Evolutionary conservation across 2,113 vertebrate species (phyloP).

Genomic region (Oryzias celebensis): DNA sequence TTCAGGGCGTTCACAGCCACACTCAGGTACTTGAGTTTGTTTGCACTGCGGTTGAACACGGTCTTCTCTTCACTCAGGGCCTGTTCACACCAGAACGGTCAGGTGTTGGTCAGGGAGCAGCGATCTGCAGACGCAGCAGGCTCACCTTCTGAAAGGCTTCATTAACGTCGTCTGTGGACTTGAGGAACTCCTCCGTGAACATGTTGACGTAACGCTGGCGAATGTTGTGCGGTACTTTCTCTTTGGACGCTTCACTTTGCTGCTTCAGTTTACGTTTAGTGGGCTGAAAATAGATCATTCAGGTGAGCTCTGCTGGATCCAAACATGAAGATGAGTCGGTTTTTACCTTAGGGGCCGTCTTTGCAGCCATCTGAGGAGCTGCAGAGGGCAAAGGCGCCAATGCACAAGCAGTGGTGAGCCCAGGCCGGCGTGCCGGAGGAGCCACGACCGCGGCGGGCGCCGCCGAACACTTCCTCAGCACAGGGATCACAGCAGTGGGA

Average conservation of each 20-base stretch:
- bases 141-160: constrained; percentile 84
- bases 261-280: constrained; percentile 57
- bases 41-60: constrained; percentile 78
- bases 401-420: not conserved
- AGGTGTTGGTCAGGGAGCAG: not conserved
- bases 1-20: constrained; percentile 82
- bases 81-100: constrained; percentile 45
- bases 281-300: constrained; percentile 35
- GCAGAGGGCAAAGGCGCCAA: constrained; percentile 8
- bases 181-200: constrained; percentile 81
- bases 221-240: constrained; percentile 79
- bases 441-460: constrained; percentile 50
- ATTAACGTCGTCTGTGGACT: constrained; percentile 70
- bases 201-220: constrained; percentile 77
- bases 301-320: not conserved
- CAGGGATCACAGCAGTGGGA: not conserved
- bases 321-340: not conserved
- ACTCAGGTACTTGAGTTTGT: constrained; percentile 83
- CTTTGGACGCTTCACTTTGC: constrained; percentile 40
- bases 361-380: constrained; percentile 18
- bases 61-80: constrained; percentile 81
- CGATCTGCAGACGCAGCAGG: not conserved
- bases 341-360: constrained; percentile 52
- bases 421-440: constrained; percentile 26
- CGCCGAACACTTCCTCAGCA: constrained; percentile 28